Evolutionary conservation across 2,888 invertebrate genomes (phyloP).

Genomic region (Leptothorax acervorum): DNA sequence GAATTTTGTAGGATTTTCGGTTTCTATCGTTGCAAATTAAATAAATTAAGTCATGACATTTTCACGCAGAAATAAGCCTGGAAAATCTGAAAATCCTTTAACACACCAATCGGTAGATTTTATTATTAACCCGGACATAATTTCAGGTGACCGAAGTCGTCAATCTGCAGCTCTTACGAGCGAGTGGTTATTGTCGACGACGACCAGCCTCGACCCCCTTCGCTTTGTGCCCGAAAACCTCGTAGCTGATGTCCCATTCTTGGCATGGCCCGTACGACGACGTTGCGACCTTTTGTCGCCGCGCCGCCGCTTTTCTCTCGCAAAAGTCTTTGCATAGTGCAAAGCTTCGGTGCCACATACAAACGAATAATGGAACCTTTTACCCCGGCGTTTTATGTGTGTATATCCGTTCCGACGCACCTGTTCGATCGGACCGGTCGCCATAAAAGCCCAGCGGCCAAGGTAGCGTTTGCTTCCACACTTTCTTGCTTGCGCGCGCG

Average conservation of each 20-base stretch:
- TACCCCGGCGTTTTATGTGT: conserved; percentile 59
- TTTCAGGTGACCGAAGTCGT: conserved; percentile 42
- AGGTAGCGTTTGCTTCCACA: conserved; percentile 76
- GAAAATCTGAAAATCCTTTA: not conserved
- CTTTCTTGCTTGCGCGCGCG: conserved; percentile 68
- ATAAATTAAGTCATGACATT: not conserved
- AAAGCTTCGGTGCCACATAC: conserved; percentile 60
- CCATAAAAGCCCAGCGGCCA: conserved; percentile 78
- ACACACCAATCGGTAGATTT: not conserved
- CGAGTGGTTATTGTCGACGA: conserved; percentile 52
- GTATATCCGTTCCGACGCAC: conserved; percentile 73
- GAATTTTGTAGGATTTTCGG: not conserved
- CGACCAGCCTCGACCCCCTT: conserved; percentile 63
- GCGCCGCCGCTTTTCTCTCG: conserved; percentile 64
- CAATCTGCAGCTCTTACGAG: conserved; percentile 44
- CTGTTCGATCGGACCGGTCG: conserved; percentile 80
- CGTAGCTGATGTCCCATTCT: conserved; percentile 54
- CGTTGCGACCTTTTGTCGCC: conserved; percentile 73
- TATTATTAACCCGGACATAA: conserved; percentile 4
- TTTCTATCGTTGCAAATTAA: not conserved
- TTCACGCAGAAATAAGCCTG: not conserved
- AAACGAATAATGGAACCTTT: conserved; percentile 75
- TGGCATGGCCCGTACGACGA: conserved; percentile 36
- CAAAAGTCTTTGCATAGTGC: conserved; percentile 64
- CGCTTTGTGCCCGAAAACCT: conserved; percentile 61